Evolutionary conservation across 2,113 vertebrate species (phyloP).

Genomic region (Pangasianodon hypophthalmus): DNA sequence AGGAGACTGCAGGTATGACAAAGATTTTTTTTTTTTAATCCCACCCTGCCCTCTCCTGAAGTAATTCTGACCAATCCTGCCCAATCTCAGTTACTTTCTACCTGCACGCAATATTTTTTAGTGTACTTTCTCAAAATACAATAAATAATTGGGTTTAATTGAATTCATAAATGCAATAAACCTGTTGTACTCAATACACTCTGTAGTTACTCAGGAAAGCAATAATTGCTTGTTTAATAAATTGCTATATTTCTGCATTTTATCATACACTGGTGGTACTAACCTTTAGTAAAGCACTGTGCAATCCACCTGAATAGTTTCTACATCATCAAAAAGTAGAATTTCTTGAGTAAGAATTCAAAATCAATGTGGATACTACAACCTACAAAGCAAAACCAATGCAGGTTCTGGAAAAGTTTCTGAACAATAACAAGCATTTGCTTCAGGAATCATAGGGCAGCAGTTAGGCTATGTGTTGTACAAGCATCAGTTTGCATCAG

Average conservation of each 20-base stretch:
- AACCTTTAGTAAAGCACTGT: neutral
- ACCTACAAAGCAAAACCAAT: slow-evolving; percentile 1
- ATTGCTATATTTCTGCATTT: neutral
- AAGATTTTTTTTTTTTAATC: neutral
- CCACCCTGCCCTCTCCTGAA: neutral
- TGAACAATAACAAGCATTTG: neutral
- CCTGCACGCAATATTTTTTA: neutral
- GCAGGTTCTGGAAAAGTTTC: neutral
- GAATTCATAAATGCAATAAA: neutral
- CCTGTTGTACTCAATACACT: neutral
- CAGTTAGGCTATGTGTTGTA: slow-evolving; percentile 28
- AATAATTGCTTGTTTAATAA: neutral
- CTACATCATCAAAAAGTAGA: neutral
- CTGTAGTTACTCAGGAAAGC: neutral
- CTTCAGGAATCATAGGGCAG: neutral
- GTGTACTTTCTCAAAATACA: neutral
- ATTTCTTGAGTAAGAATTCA: neutral
- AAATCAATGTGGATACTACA: neutral
- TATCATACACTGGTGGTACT: neutral
- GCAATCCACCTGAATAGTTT: neutral
- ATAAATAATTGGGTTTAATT: neutral
- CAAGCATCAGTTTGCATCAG: neutral
- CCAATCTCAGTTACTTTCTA: neutral
- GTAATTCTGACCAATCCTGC: neutral
- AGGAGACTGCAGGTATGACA: neutral